A percentile compares a stretch with the other conserved stretches of the same genome.
Evolutionary conservation across 2,888 invertebrate species (phyloP).

Genomic region (Aplocera efformata): DNA sequence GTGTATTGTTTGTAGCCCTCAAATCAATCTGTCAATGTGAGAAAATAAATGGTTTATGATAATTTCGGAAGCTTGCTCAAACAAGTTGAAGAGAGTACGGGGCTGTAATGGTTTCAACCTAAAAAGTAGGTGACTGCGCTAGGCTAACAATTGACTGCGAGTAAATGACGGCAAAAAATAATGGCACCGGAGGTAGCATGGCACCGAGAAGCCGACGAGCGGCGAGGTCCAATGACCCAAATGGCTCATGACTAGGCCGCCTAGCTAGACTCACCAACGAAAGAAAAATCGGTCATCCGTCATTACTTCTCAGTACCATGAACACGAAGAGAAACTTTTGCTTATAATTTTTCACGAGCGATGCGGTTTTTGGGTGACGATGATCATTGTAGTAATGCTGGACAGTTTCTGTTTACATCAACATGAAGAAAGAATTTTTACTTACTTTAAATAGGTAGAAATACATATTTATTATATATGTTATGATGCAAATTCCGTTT

Average conservation of each 20-base stretch:
- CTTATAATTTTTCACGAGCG: constrained; percentile 1
- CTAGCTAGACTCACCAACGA: constrained; percentile 60
- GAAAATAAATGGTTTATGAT: constrained; percentile 33
- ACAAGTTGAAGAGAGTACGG: constrained; percentile 12
- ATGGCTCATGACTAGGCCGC: constrained; percentile 70
- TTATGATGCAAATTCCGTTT: too few species aligned
- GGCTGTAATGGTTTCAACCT: constrained; percentile 31
- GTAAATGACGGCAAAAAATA: constrained; percentile 63
- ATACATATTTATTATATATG: too few species aligned
- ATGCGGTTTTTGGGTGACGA: not conserved
- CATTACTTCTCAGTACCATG: constrained; percentile 35
- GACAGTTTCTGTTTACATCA: not conserved
- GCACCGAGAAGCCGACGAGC: constrained; percentile 58
- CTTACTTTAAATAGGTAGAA: too few species aligned
- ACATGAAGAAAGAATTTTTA: too few species aligned
- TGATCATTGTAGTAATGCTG: not conserved
- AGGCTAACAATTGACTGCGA: constrained; percentile 55
- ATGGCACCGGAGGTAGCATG: constrained; percentile 51
- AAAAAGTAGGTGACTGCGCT: constrained; percentile 53
- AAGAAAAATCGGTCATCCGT: constrained; percentile 68
- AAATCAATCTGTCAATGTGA: constrained; percentile 40
- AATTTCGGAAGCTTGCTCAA: constrained; percentile 34
- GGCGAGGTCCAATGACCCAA: constrained; percentile 78
- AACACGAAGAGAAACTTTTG: constrained; percentile 22
- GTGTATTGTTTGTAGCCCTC: constrained; percentile 37